A percentile compares a stretch with the other conserved stretches of the same genome.
These are phyloP conservation scores for Mayetiola destructor DNA, from an alignment of 2,888 invertebrate genomes.

Conservation along the genomic window DNA sequence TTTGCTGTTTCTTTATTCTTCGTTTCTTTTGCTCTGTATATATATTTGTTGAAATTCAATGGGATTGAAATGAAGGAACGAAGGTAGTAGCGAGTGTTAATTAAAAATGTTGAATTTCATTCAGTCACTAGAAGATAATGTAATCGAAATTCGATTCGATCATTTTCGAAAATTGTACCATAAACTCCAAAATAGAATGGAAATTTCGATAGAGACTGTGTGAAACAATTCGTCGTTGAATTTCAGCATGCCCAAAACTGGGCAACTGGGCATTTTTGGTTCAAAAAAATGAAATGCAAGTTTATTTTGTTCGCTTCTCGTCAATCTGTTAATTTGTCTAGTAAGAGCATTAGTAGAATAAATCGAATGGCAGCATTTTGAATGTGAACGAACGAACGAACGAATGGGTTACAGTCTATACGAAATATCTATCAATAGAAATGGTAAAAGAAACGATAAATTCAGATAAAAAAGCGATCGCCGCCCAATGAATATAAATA, in stretches of 20 bases:
- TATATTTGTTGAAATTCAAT: background rate
- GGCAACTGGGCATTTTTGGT: too few relatives aligned
- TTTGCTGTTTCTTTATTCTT: too few relatives aligned
- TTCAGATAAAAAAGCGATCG: background rate
- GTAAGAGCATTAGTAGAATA: too few relatives aligned
- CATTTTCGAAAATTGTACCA: background rate
- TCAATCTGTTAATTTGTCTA: too few relatives aligned
- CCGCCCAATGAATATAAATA: constrained; percentile 6
- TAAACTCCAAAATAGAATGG: too few relatives aligned
- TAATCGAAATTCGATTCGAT: background rate
- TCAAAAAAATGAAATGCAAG: background rate
- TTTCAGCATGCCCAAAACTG: too few relatives aligned
- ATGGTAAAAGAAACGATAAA: background rate
- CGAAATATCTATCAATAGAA: background rate
- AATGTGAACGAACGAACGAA: too few relatives aligned
- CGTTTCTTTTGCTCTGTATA: background rate
- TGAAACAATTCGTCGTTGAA: too few relatives aligned
- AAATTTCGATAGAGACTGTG: too few relatives aligned
- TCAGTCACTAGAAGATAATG: background rate
- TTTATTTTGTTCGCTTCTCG: too few relatives aligned
- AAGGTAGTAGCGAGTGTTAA: constrained; percentile 1
- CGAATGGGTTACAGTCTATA: background rate
- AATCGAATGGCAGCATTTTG: too few relatives aligned
- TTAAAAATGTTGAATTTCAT: background rate
- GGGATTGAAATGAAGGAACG: background rate